Evolutionary conservation across 2,113 vertebrate species (phyloP).

Genomic region (Mohoua ochrocephala): DNA sequence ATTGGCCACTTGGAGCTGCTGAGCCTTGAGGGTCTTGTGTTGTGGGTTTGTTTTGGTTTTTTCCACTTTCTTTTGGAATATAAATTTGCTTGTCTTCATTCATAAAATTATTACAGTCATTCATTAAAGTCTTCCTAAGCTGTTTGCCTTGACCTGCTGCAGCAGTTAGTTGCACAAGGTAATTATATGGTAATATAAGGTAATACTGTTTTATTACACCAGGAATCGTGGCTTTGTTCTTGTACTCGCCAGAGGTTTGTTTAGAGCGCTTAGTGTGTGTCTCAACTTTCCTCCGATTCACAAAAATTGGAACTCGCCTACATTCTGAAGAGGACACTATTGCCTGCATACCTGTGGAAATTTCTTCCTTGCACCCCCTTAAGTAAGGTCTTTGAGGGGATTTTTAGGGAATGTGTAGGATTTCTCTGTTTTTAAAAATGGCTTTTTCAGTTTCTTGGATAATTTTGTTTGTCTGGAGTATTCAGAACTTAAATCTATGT

Average conservation of each 20-base stretch:
- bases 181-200: background rate
- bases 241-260: background rate
- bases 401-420: background rate
- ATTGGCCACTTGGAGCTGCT: background rate
- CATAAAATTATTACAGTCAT: background rate
- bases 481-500: background rate
- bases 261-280: background rate
- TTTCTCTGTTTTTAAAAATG: background rate
- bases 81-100: constrained; percentile 5
- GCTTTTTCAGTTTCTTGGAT: background rate
- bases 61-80: background rate
- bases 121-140: background rate
- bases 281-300: background rate
- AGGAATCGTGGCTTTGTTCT: background rate
- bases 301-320: background rate
- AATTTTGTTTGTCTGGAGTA: background rate
- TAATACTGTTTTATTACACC: constrained; percentile 2
- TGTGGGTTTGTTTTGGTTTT: background rate
- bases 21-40: background rate
- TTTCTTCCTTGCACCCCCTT: background rate
- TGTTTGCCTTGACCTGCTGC: constrained; percentile 13
- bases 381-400: background rate
- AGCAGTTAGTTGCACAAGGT: constrained; percentile 21
- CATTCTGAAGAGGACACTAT: background rate
- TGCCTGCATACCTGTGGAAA: background rate